Base-by-base conservation (phyloP, 2,797 vertebrate genomes). In the Fistularia tabacaria region DNA sequence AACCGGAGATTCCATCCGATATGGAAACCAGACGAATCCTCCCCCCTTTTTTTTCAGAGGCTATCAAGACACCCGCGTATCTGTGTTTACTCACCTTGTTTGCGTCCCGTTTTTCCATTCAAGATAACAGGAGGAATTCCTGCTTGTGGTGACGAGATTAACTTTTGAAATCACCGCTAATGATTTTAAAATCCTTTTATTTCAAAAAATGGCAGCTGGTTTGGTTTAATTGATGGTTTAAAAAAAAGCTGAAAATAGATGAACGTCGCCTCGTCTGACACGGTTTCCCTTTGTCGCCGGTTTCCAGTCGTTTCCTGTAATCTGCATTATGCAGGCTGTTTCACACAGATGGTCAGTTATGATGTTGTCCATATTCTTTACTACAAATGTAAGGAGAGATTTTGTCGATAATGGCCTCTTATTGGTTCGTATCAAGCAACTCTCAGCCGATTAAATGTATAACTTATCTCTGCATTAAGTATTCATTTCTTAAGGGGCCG, bases 401-500 rank as follows among this genome's bases (percentile, higher is more conserved):
- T 82, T 67, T 54, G 63, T 59, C 71, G 77, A 77, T 80, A 80
- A 72, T 77, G 64, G 68, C 70, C 72, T 54, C 76, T 81, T 80
- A 88, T 89, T 88, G 81, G 67, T 83, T 85, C 80, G 77, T 69
- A 68, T 77, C 73, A 78, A 78, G 85, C 84, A 87, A 80, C 73
- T 84, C 74, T 66, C 80, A 78, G 84, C 86, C 84, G 86, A 85
- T 84, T 70, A 83, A 85, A 88, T 89, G 83, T 75, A 90, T 88
- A 88, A 90, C 90, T 91, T 66, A 90, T 85, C 58, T 64, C 47
- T 38, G 59, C 74, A 82, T 90, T 87, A 87, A 82, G 88, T 90
- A 90, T 91, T 87, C 69, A 87, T 85, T 76, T 72, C 84, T 80
- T 83, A 60, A 73, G 81, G 82, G 81, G 84, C 66, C 71, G 56